Evolutionary conservation across 2,797 vertebrate genomes (phyloP).

Genomic region (Halcyon chelicuti): DNA sequence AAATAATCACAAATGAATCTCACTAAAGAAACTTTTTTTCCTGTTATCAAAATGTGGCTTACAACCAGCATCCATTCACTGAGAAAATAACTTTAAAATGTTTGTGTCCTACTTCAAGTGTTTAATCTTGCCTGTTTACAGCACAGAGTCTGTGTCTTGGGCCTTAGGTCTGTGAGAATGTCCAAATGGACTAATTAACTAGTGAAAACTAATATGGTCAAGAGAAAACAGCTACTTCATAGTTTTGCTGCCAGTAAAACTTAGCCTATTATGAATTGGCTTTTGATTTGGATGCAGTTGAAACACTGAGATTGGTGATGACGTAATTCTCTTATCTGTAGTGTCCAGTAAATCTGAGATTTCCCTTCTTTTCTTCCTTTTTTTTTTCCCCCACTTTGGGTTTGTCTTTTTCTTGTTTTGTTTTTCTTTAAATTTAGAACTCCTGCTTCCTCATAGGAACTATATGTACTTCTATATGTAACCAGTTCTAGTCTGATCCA

Average conservation of each 20-base stretch:
- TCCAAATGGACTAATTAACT: background rate
- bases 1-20: slow-evolving; percentile 24
- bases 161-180: background rate
- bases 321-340: background rate
- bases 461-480: fast-evolving
- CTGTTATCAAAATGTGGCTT: background rate
- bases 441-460: background rate
- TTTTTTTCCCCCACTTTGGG: too few relatives aligned
- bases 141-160: background rate
- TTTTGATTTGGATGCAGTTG: background rate
- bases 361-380: background rate
- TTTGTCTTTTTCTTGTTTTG: background rate
- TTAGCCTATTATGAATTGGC: background rate
- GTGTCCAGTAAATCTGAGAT: background rate
- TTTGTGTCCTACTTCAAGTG: background rate
- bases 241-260: background rate
- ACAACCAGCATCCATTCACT: background rate
- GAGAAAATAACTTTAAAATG: background rate
- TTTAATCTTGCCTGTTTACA: background rate
- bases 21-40: background rate
- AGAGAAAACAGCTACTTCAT: background rate
- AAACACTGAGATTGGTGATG: background rate
- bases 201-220: background rate
- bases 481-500: background rate
- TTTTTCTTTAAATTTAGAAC: background rate